Percentiles rank a stretch among this genome's conserved stretches.
These are phyloP conservation scores for Platygyra sinensis DNA, from an alignment of 64 coral and sea anemone species.

Conservation along the genomic window DNA sequence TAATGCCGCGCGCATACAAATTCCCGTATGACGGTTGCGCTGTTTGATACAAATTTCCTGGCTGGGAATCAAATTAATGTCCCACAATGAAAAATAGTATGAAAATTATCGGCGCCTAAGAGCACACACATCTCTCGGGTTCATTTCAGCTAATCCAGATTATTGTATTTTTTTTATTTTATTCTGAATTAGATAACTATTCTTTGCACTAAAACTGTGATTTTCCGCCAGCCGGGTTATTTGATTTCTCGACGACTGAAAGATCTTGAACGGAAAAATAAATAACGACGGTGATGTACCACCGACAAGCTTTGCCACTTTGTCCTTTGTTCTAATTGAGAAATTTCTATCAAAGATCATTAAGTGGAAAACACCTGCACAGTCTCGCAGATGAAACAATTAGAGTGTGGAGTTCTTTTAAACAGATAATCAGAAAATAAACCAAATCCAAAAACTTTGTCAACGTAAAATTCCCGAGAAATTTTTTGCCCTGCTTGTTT, in stretches of 20 bases:
- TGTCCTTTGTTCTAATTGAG: slow-evolving; percentile 8
- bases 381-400: background rate
- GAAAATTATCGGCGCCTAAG: background rate
- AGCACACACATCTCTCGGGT: background rate
- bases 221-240: background rate
- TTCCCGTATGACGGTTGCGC: background rate
- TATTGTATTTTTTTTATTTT: background rate
- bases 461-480: background rate
- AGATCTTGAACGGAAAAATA: background rate
- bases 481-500: background rate
- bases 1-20: background rate
- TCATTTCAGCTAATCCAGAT: background rate
- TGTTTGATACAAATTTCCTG: background rate
- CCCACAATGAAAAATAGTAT: background rate
- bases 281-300: background rate
- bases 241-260: background rate
- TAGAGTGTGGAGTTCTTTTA: background rate
- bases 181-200: no score
- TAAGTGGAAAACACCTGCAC: background rate
- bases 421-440: background rate
- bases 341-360: slow-evolving; percentile 29
- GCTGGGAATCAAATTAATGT: background rate
- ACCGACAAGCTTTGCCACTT: background rate
- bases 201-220: background rate
- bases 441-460: background rate